Conservation (phyloP, 2,113 vertebrate species). For the Noturus placidus region DNA sequence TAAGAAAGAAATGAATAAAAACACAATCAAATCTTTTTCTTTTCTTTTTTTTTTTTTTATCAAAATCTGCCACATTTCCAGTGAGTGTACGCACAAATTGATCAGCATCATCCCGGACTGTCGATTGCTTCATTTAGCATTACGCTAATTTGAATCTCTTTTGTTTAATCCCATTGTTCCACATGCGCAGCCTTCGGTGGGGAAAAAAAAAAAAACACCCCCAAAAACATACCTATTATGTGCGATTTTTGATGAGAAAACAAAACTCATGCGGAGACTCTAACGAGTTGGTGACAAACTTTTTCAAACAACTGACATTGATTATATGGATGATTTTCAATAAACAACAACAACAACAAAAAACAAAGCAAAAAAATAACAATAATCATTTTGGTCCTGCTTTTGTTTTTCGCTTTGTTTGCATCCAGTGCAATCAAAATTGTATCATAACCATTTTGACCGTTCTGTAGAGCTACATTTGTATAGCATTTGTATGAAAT, state of each 20-base stretch:
- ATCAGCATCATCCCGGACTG: background rate
- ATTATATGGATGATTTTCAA: background rate
- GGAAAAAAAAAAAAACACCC: background rate
- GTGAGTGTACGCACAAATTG: background rate
- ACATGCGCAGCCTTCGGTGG: background rate
- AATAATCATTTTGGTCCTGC: background rate
- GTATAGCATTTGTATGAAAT: background rate
- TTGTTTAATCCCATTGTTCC: constrained; percentile 10
- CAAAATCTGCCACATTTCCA: constrained; percentile 5
- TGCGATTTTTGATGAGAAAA: background rate
- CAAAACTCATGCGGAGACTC: background rate
- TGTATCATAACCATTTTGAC: background rate
- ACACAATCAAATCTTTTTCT: background rate
- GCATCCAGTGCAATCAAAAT: background rate
- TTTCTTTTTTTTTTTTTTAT: background rate
- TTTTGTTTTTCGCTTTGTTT: background rate
- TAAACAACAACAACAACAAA: background rate
- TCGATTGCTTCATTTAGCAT: constrained; percentile 13
- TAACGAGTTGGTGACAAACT: background rate
- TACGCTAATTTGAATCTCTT: constrained; percentile 21
- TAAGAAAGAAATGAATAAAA: background rate
- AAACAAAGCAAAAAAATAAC: background rate
- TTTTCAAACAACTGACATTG: background rate
- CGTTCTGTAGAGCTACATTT: background rate
- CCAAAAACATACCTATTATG: background rate